phyloP scores from a whole-genome alignment of 2,888 invertebrate species.

The Scaptomyza polygonia region DNA sequence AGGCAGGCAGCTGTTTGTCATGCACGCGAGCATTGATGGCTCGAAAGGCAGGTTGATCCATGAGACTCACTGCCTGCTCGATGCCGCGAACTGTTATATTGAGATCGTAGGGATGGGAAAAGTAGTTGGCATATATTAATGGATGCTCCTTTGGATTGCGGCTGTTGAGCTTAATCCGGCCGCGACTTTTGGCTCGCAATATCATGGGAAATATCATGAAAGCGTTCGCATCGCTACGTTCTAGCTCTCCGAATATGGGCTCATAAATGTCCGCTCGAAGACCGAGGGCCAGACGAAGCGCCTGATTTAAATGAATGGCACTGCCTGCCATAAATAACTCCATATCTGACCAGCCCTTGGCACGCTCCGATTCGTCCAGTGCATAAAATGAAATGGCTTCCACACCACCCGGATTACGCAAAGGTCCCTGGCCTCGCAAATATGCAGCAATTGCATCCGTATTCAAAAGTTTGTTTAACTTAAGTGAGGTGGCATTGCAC shows the following conservation, averaged over 20 bases:
- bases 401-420: slow-evolving; percentile 86
- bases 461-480: slow-evolving; percentile 57
- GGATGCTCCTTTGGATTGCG: slow-evolving; percentile 88
- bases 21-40: slow-evolving; percentile 85
- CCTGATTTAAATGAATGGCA: slow-evolving; percentile 80
- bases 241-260: slow-evolving; percentile 82
- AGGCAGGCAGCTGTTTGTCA: slow-evolving; percentile 86
- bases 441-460: slow-evolving; percentile 53
- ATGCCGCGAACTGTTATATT: slow-evolving; percentile 87
- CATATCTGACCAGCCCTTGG: slow-evolving; percentile 86
- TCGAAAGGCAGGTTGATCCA: slow-evolving; percentile 85
- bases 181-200: slow-evolving; percentile 88
- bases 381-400: slow-evolving; percentile 88
- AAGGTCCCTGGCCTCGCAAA: slow-evolving; percentile 81
- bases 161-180: slow-evolving; percentile 87
- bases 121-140: slow-evolving; percentile 89
- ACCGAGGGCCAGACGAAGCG: slow-evolving; percentile 82
- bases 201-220: slow-evolving; percentile 87
- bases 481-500: slow-evolving; percentile 82
- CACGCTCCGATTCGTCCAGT: slow-evolving; percentile 82
- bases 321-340: slow-evolving; percentile 88
- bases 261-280: slow-evolving; percentile 84
- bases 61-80: slow-evolving; percentile 85
- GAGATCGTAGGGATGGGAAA: slow-evolving; percentile 87
- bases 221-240: slow-evolving; percentile 77